Conservation (phyloP, 1,140 invertebrate species). For the Homalodisca vitripennis region DNA sequence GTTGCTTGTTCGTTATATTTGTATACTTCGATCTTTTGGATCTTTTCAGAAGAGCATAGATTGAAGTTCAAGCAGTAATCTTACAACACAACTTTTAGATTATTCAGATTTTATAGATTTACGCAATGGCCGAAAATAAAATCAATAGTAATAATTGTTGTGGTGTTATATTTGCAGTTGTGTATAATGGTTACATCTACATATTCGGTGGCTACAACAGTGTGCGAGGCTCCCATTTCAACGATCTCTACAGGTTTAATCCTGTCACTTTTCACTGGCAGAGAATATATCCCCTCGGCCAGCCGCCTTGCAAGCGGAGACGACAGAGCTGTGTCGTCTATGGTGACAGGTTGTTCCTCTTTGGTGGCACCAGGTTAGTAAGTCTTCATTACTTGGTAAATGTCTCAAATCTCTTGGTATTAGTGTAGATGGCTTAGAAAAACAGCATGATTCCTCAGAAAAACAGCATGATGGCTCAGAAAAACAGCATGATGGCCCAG, state of each 20-base stretch:
- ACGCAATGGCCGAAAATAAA: too few relatives aligned
- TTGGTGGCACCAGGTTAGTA: conserved; percentile 84
- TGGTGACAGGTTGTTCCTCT: conserved; percentile 70
- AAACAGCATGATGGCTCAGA: conserved; percentile 46
- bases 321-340: conserved; percentile 77
- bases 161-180: conserved; percentile 66
- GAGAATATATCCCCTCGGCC: conserved; percentile 56
- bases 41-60: too few relatives aligned
- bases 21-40: too few relatives aligned
- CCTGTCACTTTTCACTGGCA: conserved; percentile 62
- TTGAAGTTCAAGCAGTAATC: too few relatives aligned
- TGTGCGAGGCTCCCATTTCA: conserved; percentile 68
- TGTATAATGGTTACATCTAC: conserved; percentile 72
- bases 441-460: conserved; percentile 40
- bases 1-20: too few relatives aligned
- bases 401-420: conserved; percentile 19
- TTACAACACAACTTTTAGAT: too few relatives aligned
- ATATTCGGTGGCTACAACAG: conserved; percentile 90
- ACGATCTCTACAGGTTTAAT: conserved; percentile 76
- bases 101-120: too few relatives aligned
- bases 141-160: too few relatives aligned
- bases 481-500: too few relatives aligned
- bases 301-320: conserved; percentile 65
- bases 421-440: conserved; percentile 12
- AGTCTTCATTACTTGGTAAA: conserved; percentile 24